Base-by-base conservation (phyloP, 2,113 vertebrate species). In the Oncorhynchus clarkii region DNA sequence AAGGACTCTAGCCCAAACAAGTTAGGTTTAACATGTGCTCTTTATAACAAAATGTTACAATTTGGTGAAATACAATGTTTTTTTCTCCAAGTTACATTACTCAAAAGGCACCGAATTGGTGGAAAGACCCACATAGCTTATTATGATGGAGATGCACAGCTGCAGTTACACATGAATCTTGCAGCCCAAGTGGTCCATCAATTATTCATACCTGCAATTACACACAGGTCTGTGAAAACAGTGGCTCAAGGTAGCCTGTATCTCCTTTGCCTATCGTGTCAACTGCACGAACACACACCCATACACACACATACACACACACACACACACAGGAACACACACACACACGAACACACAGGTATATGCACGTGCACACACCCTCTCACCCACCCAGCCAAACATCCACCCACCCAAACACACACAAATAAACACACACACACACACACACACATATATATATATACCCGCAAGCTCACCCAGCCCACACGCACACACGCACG, bases 171-270 rank as follows among this genome's bases (percentile, higher is more conserved):
- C 74, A 66, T 64, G 31, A 45, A 67, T 51, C 64, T 74, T 39
- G 72, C 39, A 65, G 60, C 60, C 34, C 72, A 66, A 75, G 70
- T 0, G 7, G 76, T 76, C 80, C 82, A 89, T 89, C 81, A 84
- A 89, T 66, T 89, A 89, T 86, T 84, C 71, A 88, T 79, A 70
- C 18, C 39, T 62, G 74, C 1, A 48, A 74, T 78, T 82, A 62
- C 48, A 57, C 67, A 54, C 31, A 31, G 72, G 72, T 79, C 73
- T 83, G 60, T 5, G 31, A 71, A 73, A 81, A 78, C 79, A 78
- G 24, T 39, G 77, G 81, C 82, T 86, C 82, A 86, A 89, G 22
- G 1, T 84, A 71, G 75, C 71, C 16, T 8, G 49, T 74, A 77
- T 78, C 79, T 62, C 73, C 74, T 29, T 24, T 7, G 6, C 62